Base-by-base conservation (phyloP, 2,113 vertebrate species). In the Neoarius graeffei region DNA sequence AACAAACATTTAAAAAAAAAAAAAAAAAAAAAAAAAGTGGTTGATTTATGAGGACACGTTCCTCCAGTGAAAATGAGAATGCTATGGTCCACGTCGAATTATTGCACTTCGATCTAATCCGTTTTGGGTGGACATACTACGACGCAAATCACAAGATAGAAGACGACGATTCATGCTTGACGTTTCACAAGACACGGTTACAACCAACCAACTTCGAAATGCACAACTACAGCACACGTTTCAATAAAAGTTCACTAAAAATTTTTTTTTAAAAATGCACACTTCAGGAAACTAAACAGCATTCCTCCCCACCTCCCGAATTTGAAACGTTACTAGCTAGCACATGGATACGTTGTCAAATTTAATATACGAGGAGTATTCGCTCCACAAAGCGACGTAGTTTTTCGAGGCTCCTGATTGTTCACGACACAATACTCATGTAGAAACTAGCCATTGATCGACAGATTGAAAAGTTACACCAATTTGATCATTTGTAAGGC, bases 61-160 rank as follows among this genome's bases (percentile, higher is more conserved):
- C 67, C 87, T 88, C 89, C 92, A 92, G 90, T 60, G 84, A 94
- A 93, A 93, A 95, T 94, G 93, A 94, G 93, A 93, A 95, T 94
- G 93, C 92, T 91, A 94, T 91, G 93, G 92, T 92, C 93, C 94
- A 94, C 92, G 93, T 82, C 9, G 93, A 87, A 92, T 95, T 95
- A 95, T 95, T 95, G 95, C 94, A 95, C 94, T 94, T 92, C 90
- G 93, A 92, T 94, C 93, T 90, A 93, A 93, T 95, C 94, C 90
- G 92, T 93, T 93, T 94, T 87, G 91, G 88, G 92, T 79, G 88
- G 85, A 85, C 42, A 42, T 77, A 85, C 85, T 89, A 94, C 89
- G 92, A 95, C 91, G 94, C 94, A 54, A 54, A 54, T 94, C 91
- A 92, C 91, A 89, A 94, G 89, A 85, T 66, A 87, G 81, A 94